Evolutionary conservation across 2,797 vertebrate species (phyloP).

Genomic region (Balearica regulorum): DNA sequence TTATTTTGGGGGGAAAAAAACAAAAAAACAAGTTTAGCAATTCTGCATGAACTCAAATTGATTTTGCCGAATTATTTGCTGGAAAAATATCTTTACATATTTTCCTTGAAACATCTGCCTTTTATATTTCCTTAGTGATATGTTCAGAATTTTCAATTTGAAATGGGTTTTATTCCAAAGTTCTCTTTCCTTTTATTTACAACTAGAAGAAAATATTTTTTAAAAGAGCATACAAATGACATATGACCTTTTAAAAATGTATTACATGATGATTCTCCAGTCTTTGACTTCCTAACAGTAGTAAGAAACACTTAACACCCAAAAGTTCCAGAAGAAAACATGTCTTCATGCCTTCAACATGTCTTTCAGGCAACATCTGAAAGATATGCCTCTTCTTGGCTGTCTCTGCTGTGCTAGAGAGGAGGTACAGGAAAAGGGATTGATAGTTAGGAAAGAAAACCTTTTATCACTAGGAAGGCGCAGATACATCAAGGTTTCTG

Average conservation of each 20-base stretch:
- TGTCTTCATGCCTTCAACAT: background rate
- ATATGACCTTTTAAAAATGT: background rate
- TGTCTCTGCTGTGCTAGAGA: background rate
- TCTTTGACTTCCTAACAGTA: background rate
- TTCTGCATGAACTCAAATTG: background rate
- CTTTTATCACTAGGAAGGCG: background rate
- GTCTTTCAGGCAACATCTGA: background rate
- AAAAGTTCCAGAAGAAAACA: background rate
- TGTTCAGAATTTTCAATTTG: background rate
- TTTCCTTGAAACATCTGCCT: background rate
- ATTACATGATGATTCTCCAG: background rate
- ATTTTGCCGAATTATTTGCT: background rate
- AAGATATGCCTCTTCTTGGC: background rate
- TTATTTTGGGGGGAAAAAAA: background rate
- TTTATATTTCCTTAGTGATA: background rate
- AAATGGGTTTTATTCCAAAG: background rate
- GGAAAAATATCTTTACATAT: background rate
- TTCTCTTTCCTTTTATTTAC: background rate
- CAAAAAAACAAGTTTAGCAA: background rate
- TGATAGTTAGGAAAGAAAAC: background rate
- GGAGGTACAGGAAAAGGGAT: background rate
- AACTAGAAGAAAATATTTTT: background rate
- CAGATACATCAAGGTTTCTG: background rate
- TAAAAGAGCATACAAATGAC: background rate
- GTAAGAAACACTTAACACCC: background rate